Evolutionary conservation across 2,888 invertebrate species (phyloP).

Genomic region (Drosophila monieri): DNA sequence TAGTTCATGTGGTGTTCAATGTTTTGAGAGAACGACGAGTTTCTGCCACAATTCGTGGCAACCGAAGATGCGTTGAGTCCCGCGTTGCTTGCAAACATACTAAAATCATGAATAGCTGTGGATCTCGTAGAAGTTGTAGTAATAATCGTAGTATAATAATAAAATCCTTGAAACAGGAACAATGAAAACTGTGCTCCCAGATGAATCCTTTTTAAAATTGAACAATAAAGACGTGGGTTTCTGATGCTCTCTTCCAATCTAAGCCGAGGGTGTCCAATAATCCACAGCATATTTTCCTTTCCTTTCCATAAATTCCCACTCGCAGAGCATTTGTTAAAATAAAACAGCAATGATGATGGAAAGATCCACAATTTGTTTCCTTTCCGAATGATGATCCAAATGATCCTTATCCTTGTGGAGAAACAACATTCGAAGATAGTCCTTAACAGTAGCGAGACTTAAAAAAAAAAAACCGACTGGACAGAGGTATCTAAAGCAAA

Average conservation of each 20-base stretch:
- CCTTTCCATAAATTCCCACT: background rate
- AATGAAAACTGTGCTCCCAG: background rate
- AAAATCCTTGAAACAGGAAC: background rate
- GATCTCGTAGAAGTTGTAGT: background rate
- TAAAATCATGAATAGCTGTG: background rate
- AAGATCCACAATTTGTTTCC: background rate
- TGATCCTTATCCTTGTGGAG: background rate
- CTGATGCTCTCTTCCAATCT: background rate
- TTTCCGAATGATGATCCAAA: background rate
- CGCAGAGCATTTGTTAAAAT: background rate
- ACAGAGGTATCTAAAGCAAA: constrained; percentile 3
- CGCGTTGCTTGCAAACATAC: background rate
- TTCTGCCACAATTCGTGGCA: background rate
- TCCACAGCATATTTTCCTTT: background rate
- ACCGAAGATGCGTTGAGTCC: background rate
- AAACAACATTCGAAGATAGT: background rate
- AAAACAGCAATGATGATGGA: too few species aligned
- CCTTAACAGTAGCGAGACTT: constrained; percentile 7
- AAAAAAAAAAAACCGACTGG: background rate
- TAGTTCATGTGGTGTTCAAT: background rate
- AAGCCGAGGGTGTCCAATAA: background rate
- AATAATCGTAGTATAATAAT: too few species aligned
- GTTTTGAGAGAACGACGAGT: background rate
- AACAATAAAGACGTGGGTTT: background rate
- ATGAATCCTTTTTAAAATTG: background rate